Evolutionary conservation across 1,140 invertebrate genomes (phyloP), one percentile per base, ranked within the genome.

Genomic region (Arion vulgaris): DNA sequence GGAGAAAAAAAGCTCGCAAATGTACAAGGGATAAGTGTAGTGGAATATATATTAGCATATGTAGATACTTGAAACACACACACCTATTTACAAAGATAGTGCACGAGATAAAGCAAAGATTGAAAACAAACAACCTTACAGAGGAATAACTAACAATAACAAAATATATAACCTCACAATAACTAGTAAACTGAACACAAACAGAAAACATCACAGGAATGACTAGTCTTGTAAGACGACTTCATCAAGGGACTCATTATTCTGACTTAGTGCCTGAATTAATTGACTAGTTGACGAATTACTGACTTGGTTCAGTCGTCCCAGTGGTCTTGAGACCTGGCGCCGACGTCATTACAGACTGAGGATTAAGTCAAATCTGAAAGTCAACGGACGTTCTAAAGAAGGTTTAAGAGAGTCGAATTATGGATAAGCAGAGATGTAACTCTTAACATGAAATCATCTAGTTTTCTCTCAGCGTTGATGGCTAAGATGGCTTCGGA

Each of bases 211-310:
- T 23, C 73, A 51, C 9, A 38, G 9, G 62, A 66, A 28, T 66
- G 1, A 66, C 41, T 51, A 75, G 0, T 49, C 15, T 34, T 23
- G 13, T 51, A 32, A 41, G 71, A 4, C 23, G 4, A 39, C 28
- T 73, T 73, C 38, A 32, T 28, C 11, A 41, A 17, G 28, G 13
- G 41, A 39, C 73, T 45, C 41, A 75, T 34, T 45, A 26, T 26
- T 45, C 38, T 75, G 73, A 51, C 41, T 75, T 51, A 51, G 41
- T 53, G 41, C 28, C 41, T 51, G 51, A 34, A 49, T 75, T 75
- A 45, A 45, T 34, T 28, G 73, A 49, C 32, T 53, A 66, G 62
- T 32, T 23, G n/a, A 66, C 62, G 62, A 11, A 66, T 66, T 23
- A 9, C 62, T 66, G 62, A 66, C 62, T 32, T 28, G 62, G 28